Evolutionary conservation across 2,113 vertebrate genomes (phyloP).

Genomic region (Trichechus manatus): DNA sequence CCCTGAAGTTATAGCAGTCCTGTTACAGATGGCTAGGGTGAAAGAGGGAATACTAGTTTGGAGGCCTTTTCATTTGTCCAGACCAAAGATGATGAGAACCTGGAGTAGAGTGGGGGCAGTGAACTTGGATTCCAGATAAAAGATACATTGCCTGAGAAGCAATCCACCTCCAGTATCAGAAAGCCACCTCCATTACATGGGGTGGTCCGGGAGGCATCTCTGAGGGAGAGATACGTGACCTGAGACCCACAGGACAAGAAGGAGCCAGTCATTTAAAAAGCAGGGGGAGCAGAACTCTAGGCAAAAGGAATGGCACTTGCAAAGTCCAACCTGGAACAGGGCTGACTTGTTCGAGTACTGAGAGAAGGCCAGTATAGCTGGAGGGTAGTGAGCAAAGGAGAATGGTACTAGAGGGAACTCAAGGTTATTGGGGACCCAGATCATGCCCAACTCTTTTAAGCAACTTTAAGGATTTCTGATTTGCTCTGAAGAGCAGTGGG

Average conservation of each 20-base stretch:
- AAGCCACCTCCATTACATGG: neutral
- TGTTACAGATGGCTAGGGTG: neutral
- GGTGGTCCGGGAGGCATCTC: neutral
- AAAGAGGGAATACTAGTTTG: neutral
- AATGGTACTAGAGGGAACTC: neutral
- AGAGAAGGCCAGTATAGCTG: neutral
- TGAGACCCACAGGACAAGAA: neutral
- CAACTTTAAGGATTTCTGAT: neutral
- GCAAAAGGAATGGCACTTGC: neutral
- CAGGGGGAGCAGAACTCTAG: neutral
- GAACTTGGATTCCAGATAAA: neutral
- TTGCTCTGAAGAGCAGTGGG: neutral
- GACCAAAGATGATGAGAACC: neutral
- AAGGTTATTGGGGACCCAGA: neutral
- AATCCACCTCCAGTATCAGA: neutral
- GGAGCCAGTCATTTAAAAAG: neutral
- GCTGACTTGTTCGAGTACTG: neutral
- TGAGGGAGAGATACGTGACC: neutral
- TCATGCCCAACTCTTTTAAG: neutral
- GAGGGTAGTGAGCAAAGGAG: neutral
- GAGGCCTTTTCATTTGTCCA: neutral
- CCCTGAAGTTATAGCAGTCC: neutral
- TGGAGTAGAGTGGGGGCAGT: neutral
- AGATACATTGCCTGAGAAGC: neutral
- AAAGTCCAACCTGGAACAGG: neutral